Evolutionary conservation across 2,797 vertebrate species (phyloP).

Genomic region (Ctenochaetus hawaiiensis): DNA sequence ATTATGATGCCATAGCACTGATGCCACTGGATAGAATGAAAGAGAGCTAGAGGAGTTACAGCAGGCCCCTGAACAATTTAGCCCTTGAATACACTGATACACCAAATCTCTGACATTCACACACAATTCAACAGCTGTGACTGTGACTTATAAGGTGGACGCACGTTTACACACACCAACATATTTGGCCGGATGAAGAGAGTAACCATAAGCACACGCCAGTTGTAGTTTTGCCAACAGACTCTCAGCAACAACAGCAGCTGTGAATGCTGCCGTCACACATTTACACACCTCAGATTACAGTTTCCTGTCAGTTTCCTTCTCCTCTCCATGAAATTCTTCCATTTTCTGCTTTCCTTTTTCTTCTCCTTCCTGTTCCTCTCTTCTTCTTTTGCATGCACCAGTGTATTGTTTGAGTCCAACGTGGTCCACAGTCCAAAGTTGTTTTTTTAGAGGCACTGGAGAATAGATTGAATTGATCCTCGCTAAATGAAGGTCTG

Average conservation of each 20-base stretch:
- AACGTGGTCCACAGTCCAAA: constrained; percentile 36
- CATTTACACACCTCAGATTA: constrained; percentile 57
- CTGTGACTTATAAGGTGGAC: constrained; percentile 26
- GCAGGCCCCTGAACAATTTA: constrained; percentile 41
- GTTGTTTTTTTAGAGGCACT: constrained; percentile 42
- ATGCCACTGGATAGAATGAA: constrained; percentile 47
- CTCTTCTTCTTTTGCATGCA: constrained; percentile 6
- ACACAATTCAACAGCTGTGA: constrained; percentile 58
- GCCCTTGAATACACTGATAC: constrained; percentile 11
- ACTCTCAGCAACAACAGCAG: constrained; percentile 51
- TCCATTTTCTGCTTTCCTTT: constrained; percentile 17
- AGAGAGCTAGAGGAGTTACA: constrained; percentile 51
- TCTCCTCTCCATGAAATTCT: neutral
- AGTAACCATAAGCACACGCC: constrained; percentile 49
- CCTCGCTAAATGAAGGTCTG: constrained; percentile 65
- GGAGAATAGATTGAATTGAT: constrained; percentile 67
- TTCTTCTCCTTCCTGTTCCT: constrained; percentile 16
- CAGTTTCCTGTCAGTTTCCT: constrained; percentile 21
- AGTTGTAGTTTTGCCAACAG: constrained; percentile 63
- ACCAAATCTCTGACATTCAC: constrained; percentile 31
- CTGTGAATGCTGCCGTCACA: constrained; percentile 44
- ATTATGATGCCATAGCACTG: constrained; percentile 63
- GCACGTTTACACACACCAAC: neutral
- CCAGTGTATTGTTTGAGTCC: constrained; percentile 25
- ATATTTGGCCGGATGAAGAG: constrained; percentile 45